These are phyloP conservation scores for Acridotheres tristis DNA, from an alignment of 2,797 vertebrate species.

Conservation along the genomic window DNA sequence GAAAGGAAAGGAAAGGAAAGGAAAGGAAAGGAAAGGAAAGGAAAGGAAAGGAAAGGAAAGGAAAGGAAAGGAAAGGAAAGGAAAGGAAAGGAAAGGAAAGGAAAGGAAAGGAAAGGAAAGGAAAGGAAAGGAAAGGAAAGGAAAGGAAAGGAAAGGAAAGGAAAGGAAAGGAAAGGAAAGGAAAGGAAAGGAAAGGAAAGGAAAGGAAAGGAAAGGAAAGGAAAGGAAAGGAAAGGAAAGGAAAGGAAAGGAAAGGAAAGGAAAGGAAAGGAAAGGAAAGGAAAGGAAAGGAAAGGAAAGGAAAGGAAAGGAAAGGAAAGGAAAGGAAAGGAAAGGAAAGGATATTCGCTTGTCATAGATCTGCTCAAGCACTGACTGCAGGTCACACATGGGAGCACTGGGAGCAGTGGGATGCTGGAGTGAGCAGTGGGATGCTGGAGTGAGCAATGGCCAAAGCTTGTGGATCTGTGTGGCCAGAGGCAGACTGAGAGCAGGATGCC, in stretches of 20 bases:
- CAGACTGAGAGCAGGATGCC: background rate
- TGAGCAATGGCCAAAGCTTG: background rate
- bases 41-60: too few relatives aligned
- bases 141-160: too few relatives aligned
- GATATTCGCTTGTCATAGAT: background rate
- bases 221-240: background rate
- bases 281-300: background rate
- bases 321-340: background rate
- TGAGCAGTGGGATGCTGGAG: accelerated
- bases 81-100: too few relatives aligned
- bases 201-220: accelerated
- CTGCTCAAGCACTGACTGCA: background rate
- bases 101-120: too few relatives aligned
- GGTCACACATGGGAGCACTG: background rate
- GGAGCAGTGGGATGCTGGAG: background rate
- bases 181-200: background rate
- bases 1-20: too few relatives aligned
- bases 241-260: too few relatives aligned
- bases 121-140: too few relatives aligned
- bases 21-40: too few relatives aligned
- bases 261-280: too few relatives aligned
- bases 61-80: too few relatives aligned
- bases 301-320: too few relatives aligned
- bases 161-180: background rate
- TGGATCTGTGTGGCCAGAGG: accelerated